phyloP scores from a whole-genome alignment of 2,888 invertebrate genomes.

The Cremastobaeus sp. region DNA sequence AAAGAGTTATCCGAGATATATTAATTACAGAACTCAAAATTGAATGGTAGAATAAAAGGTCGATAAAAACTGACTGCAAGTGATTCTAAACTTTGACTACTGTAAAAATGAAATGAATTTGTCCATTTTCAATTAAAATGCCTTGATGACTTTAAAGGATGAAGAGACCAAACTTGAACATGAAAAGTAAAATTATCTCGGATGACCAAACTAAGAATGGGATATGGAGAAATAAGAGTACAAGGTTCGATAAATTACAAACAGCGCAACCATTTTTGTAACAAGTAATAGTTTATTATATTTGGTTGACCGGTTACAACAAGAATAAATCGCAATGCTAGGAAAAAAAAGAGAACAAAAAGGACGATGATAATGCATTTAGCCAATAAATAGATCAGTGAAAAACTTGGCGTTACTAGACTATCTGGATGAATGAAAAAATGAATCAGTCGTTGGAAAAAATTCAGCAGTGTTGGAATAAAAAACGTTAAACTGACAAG shows the following conservation, averaged over 20 bases:
- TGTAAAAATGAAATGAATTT: slow-evolving; percentile 2
- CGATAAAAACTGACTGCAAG: no score
- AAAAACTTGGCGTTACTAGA: background rate
- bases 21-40: slow-evolving; percentile 30
- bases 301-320: slow-evolving; percentile 42
- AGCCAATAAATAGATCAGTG: no score
- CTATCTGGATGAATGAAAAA: background rate
- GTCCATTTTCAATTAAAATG: no score
- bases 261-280: slow-evolving; percentile 57
- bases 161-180: no score
- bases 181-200: slow-evolving; percentile 50
- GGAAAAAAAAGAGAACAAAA: background rate
- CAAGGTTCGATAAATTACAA: slow-evolving; percentile 55
- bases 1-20: slow-evolving; percentile 58
- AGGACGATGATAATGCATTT: background rate
- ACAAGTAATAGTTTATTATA: slow-evolving; percentile 64
- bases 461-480: background rate
- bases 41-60: no score
- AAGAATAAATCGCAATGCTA: slow-evolving; percentile 12
- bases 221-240: slow-evolving; percentile 49
- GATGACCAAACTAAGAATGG: slow-evolving; percentile 47
- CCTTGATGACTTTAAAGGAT: no score
- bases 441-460: background rate
- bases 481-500: background rate
- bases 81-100: no score